Conservation (phyloP, 2,888 invertebrate genomes). For the Dione vanillae region DNA sequence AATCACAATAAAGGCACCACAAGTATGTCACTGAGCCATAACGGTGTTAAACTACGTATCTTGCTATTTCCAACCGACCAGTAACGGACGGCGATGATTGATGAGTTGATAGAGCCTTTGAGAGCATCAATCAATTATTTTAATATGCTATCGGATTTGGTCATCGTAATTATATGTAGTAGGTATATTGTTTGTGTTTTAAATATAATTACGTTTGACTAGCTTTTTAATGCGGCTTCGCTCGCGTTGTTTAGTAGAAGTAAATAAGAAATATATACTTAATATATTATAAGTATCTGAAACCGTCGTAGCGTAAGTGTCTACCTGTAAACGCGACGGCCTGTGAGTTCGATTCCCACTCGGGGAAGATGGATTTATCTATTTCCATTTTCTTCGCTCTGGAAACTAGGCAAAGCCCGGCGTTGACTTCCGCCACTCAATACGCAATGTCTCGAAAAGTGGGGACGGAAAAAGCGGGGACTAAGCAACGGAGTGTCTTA, state of each 20-base stretch:
- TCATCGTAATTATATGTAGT: neutral
- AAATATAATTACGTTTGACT: neutral
- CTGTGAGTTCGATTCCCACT: too few species aligned
- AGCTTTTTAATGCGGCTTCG: too few species aligned
- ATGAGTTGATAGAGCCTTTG: neutral
- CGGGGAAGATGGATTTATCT: too few species aligned
- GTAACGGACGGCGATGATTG: slow-evolving; percentile 17
- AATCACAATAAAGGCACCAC: neutral
- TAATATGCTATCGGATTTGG: neutral
- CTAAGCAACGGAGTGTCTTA: too few species aligned
- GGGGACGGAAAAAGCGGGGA: too few species aligned
- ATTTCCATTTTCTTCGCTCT: too few species aligned
- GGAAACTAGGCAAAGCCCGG: too few species aligned
- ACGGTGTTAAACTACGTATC: neutral
- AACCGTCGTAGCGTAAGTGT: too few species aligned
- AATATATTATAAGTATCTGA: neutral
- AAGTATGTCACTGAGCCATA: neutral
- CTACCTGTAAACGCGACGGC: too few species aligned
- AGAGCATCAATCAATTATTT: slow-evolving; percentile 18
- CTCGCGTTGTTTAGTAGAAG: too few species aligned
- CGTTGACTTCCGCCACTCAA: too few species aligned
- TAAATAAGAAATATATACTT: neutral
- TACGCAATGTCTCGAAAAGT: too few species aligned
- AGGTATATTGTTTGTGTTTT: neutral
- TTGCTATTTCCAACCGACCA: neutral